Conservation (phyloP, 2,113 vertebrate genomes). For the Pycnonotus jocosus region DNA sequence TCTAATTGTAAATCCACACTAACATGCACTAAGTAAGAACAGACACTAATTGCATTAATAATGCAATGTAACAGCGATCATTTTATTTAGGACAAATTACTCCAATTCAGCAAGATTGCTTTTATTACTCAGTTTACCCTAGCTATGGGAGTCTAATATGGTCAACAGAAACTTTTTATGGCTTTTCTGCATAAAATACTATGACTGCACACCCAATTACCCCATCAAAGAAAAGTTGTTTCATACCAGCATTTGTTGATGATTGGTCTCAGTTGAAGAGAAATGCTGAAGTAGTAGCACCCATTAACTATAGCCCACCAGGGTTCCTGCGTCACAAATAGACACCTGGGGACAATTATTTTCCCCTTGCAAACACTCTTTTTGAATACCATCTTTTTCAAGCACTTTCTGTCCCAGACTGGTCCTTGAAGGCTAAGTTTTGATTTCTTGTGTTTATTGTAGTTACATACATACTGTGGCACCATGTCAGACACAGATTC, state of each 20-base stretch:
- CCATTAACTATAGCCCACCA: background rate
- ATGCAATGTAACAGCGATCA: background rate
- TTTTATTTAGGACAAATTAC: background rate
- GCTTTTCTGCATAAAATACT: background rate
- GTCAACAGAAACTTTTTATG: background rate
- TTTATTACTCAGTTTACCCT: background rate
- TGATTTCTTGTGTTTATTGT: background rate
- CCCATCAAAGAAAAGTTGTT: background rate
- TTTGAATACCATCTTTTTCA: background rate
- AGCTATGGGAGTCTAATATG: background rate
- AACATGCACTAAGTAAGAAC: background rate
- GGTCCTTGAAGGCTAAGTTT: background rate
- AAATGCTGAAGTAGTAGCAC: background rate
- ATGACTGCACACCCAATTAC: background rate
- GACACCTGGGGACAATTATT: background rate
- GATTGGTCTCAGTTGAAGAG: background rate
- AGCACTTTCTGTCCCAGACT: background rate
- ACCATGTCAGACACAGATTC: background rate
- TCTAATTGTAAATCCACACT: background rate
- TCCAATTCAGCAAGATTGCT: background rate
- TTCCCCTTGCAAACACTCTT: background rate
- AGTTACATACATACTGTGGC: background rate
- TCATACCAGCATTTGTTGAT: rapidly evolving
- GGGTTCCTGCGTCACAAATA: background rate
- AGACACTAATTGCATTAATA: conserved; percentile 15